Percentiles rank a stretch among this genome's conserved stretches.
Conservation (phyloP, 2,797 vertebrate species). For the Gila robusta region DNA sequence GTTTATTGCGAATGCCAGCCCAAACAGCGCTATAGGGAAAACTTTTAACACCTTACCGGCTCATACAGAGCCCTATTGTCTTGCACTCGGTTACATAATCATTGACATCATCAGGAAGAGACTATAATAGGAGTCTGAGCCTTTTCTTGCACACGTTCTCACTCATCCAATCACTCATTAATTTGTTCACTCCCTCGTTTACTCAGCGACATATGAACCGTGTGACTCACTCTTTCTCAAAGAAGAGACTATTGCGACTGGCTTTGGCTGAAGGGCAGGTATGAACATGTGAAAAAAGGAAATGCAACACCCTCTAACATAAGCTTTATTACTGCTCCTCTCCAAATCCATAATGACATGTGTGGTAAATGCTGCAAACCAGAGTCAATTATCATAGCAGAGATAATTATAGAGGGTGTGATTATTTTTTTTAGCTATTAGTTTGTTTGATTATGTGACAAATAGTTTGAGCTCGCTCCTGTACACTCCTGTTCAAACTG, state of each 20-base stretch:
- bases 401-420: slow-evolving; percentile 32
- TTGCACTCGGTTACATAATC: slow-evolving; percentile 61
- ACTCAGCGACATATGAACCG: not conserved
- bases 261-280: slow-evolving; percentile 7
- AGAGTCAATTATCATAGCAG: slow-evolving; percentile 25
- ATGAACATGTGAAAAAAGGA: slow-evolving; percentile 32
- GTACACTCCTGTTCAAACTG: not conserved
- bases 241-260: not conserved
- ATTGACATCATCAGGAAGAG: slow-evolving; percentile 59
- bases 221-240: slow-evolving; percentile 28
- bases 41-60: slow-evolving; percentile 65
- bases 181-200: slow-evolving; percentile 34
- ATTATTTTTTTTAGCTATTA: not conserved
- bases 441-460: slow-evolving; percentile 1
- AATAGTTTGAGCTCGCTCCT: slow-evolving; percentile 1
- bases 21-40: slow-evolving; percentile 60
- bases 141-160: slow-evolving; percentile 28
- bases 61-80: slow-evolving; percentile 66
- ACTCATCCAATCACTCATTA: slow-evolving; percentile 3
- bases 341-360: slow-evolving; percentile 17
- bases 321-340: slow-evolving; percentile 7
- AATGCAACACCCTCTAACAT: slow-evolving; percentile 18
- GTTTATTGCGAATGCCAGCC: slow-evolving; percentile 42
- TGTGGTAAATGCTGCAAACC: not conserved
- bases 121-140: slow-evolving; percentile 51